Conservation (phyloP, 2,113 vertebrate species). For the Thryonomys swinderianus region DNA sequence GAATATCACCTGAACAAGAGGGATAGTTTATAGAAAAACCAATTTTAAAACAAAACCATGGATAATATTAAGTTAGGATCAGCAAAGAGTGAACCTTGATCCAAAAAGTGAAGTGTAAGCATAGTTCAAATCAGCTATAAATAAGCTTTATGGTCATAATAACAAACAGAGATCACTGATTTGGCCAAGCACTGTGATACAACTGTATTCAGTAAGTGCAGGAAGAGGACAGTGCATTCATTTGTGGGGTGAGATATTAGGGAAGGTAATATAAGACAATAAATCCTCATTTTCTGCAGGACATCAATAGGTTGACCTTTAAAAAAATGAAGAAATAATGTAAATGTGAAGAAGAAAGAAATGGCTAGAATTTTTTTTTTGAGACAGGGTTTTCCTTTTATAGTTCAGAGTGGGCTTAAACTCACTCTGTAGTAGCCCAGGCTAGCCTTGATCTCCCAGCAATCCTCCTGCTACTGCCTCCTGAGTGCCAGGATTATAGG, state of each 20-base stretch:
- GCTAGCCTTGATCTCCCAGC: too few species aligned
- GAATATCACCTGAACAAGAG: background rate
- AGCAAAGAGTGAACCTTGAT: background rate
- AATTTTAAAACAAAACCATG: background rate
- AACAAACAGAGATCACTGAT: background rate
- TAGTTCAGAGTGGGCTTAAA: too few species aligned
- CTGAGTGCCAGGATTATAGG: too few species aligned
- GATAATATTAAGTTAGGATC: constrained; percentile 22
- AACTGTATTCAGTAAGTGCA: background rate
- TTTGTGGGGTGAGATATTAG: background rate
- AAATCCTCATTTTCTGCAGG: constrained; percentile 9
- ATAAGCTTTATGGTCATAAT: background rate
- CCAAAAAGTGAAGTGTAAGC: background rate
- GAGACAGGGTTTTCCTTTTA: too few species aligned
- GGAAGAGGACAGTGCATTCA: background rate
- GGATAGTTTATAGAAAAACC: background rate
- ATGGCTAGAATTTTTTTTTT: background rate
- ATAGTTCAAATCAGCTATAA: background rate
- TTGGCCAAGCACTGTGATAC: background rate
- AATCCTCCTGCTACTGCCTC: too few species aligned
- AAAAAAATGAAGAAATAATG: constrained; percentile 29
- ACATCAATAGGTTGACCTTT: background rate
- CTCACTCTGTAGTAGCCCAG: too few species aligned
- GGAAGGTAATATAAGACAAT: background rate
- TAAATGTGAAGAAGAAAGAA: background rate